A percentile compares a stretch with the other conserved stretches of the same genome.
These are phyloP conservation scores for Xiphophorus hellerii DNA, from an alignment of 2,113 vertebrate species.

Conservation along the genomic window DNA sequence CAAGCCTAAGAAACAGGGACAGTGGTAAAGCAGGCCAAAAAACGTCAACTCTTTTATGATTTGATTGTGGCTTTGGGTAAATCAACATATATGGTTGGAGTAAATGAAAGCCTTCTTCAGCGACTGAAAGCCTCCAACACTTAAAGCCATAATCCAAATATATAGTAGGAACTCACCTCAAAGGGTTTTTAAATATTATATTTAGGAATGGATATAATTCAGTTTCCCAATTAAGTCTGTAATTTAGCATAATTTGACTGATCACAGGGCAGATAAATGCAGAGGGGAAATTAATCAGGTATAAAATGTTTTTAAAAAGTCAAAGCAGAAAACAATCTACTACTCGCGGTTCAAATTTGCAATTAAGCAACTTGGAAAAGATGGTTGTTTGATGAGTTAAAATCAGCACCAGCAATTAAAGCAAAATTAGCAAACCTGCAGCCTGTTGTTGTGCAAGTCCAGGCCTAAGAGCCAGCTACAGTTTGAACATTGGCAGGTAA, in stretches of 20 bases:
- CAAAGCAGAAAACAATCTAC: conserved; percentile 27
- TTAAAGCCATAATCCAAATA: conserved; percentile 48
- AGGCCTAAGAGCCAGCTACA: conserved; percentile 4
- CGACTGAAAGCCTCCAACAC: conserved; percentile 58
- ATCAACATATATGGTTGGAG: conserved; percentile 31
- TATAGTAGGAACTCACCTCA: conserved; percentile 53
- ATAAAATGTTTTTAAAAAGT: conserved; percentile 19
- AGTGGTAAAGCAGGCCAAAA: conserved; percentile 20
- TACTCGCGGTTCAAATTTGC: conserved; percentile 25
- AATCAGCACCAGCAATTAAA: conserved; percentile 21
- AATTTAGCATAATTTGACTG: conserved; percentile 48
- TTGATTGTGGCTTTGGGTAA: conserved; percentile 43
- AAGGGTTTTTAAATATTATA: conserved; percentile 63
- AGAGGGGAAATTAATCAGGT: conserved; percentile 37
- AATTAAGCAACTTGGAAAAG: conserved; percentile 27
- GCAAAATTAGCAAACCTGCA: conserved; percentile 22
- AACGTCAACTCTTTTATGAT: conserved; percentile 34
- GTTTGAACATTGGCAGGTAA: conserved; percentile 18
- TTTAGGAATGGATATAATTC: conserved; percentile 69
- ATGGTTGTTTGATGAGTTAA: conserved; percentile 33
- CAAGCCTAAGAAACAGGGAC: conserved; percentile 40
- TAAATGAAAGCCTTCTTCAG: conserved; percentile 71
- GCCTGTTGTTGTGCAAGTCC: conserved; percentile 15
- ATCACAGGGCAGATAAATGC: conserved; percentile 44
- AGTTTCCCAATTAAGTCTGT: conserved; percentile 58